Conservation (phyloP, 1,140 invertebrate species). For the Zaprionus nigranus region DNA sequence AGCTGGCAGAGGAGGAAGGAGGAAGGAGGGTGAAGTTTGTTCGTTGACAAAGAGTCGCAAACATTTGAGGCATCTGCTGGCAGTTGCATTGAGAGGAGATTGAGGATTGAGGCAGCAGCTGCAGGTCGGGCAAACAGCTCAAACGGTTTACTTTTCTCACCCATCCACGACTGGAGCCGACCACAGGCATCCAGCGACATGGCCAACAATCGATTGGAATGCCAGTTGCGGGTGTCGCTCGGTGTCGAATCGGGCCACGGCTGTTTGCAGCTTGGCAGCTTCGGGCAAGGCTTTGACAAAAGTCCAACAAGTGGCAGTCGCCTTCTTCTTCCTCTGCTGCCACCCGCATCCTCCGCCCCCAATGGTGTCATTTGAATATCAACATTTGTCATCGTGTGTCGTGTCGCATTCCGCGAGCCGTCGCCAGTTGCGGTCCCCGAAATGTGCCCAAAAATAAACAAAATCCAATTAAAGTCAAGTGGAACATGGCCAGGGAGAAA, state of each 20-base stretch:
- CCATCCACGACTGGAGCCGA: slow-evolving; percentile 35
- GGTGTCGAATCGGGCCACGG: slow-evolving; percentile 15
- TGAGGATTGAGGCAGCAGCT: slow-evolving; percentile 33
- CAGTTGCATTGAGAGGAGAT: slow-evolving; percentile 51
- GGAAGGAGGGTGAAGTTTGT: slow-evolving; percentile 19
- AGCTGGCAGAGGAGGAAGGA: slow-evolving; percentile 8
- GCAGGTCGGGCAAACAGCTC: slow-evolving; percentile 7
- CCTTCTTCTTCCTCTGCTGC: slow-evolving; percentile 4
- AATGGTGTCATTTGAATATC: slow-evolving; percentile 78
- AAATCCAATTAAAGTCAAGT: slow-evolving; percentile 81
- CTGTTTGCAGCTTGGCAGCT: not conserved
- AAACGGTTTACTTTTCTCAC: slow-evolving; percentile 75
- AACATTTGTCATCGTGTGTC: slow-evolving; percentile 81
- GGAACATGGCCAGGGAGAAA: slow-evolving; percentile 63
- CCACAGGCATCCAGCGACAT: slow-evolving; percentile 61
- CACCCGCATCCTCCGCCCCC: slow-evolving; percentile 52
- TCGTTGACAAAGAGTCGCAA: slow-evolving; percentile 69
- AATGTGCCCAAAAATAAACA: slow-evolving; percentile 77
- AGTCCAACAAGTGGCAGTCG: slow-evolving; percentile 44
- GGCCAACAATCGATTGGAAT: slow-evolving; percentile 75
- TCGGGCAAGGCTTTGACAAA: slow-evolving; percentile 52
- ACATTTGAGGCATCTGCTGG: slow-evolving; percentile 73
- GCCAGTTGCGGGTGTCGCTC: slow-evolving; percentile 61
- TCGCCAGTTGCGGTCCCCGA: slow-evolving; percentile 50
- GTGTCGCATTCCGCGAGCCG: slow-evolving; percentile 68